These are phyloP conservation scores for Epizoanthus fatuus DNA, from an alignment of 92 coral and sea anemone genomes.

Conservation along the genomic window DNA sequence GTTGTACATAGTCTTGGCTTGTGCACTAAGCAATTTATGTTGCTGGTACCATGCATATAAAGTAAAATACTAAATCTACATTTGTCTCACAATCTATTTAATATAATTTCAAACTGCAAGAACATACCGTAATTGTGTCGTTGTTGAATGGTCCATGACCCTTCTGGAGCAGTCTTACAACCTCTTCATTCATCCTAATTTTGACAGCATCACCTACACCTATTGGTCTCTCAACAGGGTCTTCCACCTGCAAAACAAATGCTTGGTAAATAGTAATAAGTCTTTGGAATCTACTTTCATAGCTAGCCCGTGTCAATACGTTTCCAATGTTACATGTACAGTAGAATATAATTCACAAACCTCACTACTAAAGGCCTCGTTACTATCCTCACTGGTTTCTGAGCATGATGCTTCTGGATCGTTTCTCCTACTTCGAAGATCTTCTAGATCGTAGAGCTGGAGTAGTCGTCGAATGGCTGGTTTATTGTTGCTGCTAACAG, in stretches of 20 bases:
- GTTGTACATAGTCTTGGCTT: too few relatives aligned
- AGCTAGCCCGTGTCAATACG: too few relatives aligned
- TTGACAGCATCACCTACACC: background rate
- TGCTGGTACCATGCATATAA: too few relatives aligned
- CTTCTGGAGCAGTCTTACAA: conserved; percentile 3
- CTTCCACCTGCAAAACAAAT: background rate
- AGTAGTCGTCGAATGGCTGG: conserved; percentile 9
- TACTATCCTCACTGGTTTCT: background rate
- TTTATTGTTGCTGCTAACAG: background rate
- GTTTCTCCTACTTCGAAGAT: background rate
- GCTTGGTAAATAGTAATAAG: background rate
- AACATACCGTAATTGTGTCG: conserved; percentile 3
- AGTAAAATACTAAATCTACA: too few relatives aligned
- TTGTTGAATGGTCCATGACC: conserved; percentile 24
- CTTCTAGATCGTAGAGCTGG: conserved; percentile 10
- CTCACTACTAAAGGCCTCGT: background rate
- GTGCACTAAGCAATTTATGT: too few relatives aligned
- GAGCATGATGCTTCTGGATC: background rate
- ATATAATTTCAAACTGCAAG: too few relatives aligned
- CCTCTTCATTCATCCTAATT: conserved; percentile 5
- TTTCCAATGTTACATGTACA: too few relatives aligned
- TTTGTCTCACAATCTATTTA: background rate
- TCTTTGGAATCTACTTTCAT: too few relatives aligned
- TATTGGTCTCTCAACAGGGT: background rate
- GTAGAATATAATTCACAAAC: background rate